These are phyloP conservation scores for Sphenopsis melanotis DNA, from an alignment of 2,797 vertebrate species.

Conservation along the genomic window DNA sequence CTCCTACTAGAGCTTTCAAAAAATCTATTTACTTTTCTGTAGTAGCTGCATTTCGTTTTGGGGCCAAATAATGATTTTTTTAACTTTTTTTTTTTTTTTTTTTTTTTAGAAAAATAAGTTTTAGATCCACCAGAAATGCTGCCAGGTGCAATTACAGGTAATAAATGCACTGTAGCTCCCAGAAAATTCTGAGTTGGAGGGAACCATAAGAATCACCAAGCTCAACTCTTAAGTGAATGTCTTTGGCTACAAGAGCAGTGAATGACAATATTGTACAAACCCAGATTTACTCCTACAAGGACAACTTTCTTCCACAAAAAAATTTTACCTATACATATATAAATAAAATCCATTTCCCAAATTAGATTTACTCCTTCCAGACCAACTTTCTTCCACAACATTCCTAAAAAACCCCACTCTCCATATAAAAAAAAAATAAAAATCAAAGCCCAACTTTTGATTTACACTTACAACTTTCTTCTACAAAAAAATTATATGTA, in stretches of 20 bases:
- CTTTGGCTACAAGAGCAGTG: neutral
- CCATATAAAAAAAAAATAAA: too few relatives aligned
- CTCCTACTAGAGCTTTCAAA: neutral
- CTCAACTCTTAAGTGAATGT: neutral
- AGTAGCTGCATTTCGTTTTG: neutral
- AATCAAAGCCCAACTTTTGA: too few relatives aligned
- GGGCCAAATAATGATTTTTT: neutral
- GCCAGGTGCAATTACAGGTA: neutral
- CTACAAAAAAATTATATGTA: neutral
- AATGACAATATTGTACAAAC: neutral
- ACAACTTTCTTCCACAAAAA: neutral
- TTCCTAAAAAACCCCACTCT: neutral
- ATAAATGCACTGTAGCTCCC: neutral
- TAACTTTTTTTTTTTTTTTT: rapidly evolving
- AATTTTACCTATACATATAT: neutral
- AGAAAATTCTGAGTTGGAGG: neutral
- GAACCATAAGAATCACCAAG: neutral
- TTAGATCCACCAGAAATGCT: neutral
- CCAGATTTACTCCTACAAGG: neutral
- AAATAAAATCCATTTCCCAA: neutral
- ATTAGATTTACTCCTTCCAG: neutral
- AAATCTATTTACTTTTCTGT: neutral
- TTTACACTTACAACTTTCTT: neutral
- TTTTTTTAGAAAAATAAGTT: neutral
- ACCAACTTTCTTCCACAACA: neutral